Percentiles rank a stretch among this genome's conserved stretches.
Conservation (phyloP, 2,888 invertebrate genomes). For the Drosophila monieri region DNA sequence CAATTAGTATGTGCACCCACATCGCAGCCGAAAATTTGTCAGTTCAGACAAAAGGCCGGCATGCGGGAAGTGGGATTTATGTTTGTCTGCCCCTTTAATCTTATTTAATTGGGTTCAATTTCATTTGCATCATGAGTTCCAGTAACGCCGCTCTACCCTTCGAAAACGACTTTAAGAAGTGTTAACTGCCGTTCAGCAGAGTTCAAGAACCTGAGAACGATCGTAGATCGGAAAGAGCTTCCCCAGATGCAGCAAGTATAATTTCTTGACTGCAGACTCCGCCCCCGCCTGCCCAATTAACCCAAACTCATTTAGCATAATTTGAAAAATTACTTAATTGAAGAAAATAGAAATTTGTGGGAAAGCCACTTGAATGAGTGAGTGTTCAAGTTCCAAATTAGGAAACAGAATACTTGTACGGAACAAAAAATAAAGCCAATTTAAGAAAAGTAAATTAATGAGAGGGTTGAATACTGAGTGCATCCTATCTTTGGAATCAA, state of each 20-base stretch:
- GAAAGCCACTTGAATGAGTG: constrained; percentile 47
- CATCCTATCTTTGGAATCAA: not conserved
- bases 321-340: constrained; percentile 73
- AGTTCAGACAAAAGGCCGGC: constrained; percentile 42
- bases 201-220: constrained; percentile 66
- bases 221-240: constrained; percentile 4
- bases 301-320: constrained; percentile 73
- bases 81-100: constrained; percentile 61
- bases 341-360: constrained; percentile 56
- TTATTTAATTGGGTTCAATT: constrained; percentile 65
- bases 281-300: constrained; percentile 55
- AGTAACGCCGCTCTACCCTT: constrained; percentile 24
- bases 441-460: not conserved
- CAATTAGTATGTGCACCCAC: constrained; percentile 58
- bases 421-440: constrained; percentile 18
- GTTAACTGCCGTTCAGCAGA: constrained; percentile 52
- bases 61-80: constrained; percentile 23
- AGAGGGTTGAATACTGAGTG: constrained; percentile 6
- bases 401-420: constrained; percentile 5
- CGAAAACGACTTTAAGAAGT: constrained; percentile 56
- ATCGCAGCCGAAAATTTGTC: constrained; percentile 17
- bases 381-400: constrained; percentile 10
- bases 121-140: constrained; percentile 39
- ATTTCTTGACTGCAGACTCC: constrained; percentile 2
- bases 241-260: constrained; percentile 3